Base-by-base conservation (phyloP, 2,797 vertebrate species). In the Fistularia tabacaria region DNA sequence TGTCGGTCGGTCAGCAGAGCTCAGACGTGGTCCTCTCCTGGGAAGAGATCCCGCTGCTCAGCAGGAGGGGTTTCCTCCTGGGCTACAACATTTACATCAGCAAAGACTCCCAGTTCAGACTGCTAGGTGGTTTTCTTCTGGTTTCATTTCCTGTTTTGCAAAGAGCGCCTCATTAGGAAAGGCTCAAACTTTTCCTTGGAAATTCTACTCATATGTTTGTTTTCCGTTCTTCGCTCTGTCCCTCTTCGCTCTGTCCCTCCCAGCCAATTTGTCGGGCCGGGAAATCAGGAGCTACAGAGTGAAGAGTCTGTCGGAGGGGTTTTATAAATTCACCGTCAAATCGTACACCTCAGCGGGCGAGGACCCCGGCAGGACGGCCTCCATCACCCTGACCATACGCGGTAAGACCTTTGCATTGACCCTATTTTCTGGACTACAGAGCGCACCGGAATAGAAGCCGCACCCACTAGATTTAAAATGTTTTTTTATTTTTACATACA, bases 341-440 rank as follows among this genome's bases (percentile, higher is more conserved):
- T 77, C 88, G 15, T 92, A 82, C 78, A 91, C 78, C 3, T 83
- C 84, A 5, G 89, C 85, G n/a, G 91, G 91, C 49, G 88, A 90
- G 69, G 87, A 83, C 46, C 59, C 63, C 0, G 90, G 83, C 1
- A 43, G 66, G 37, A 87, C 86, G 7, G 61, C 60, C 43, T 76
- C 81, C 64, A 83, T 91, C 45, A 73, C 53, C 6, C 25, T 90
- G 69, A 74, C 87, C 57, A 64, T 72, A 41, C 69, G 76, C 62
- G 54, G 91, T 92, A 25, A 25, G 25, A 86, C 15, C n/a, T n/a
- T n/a, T n/a, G n/a, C n/a, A n/a, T n/a, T n/a, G n/a, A n/a, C n/a
- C n/a, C n/a, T n/a, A n/a, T n/a, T n/a, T n/a, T n/a, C n/a, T n/a
- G n/a, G n/a, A n/a, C n/a, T n/a, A n/a, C n/a, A n/a, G n/a, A n/a